phyloP scores from a whole-genome alignment of 2,888 invertebrate species.

The Agapostemon virescens region DNA sequence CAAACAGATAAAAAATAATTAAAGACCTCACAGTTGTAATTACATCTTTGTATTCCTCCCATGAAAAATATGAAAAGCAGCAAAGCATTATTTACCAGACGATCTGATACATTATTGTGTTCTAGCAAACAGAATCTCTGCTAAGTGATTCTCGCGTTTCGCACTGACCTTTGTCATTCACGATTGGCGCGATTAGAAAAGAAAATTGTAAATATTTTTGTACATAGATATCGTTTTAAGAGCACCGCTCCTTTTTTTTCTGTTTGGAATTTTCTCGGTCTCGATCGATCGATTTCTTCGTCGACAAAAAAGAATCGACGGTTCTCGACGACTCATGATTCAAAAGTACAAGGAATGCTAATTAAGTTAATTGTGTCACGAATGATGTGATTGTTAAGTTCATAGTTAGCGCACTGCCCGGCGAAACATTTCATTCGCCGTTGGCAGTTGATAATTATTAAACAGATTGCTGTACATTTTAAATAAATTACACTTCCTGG shows the following conservation, averaged over 20 bases:
- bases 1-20: too few species aligned
- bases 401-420: constrained; percentile 8
- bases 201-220: constrained; percentile 52
- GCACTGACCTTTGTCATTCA: background rate
- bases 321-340: background rate
- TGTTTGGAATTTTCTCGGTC: background rate
- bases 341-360: background rate
- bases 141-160: background rate
- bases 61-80: background rate
- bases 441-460: background rate
- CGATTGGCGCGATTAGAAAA: background rate
- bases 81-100: background rate
- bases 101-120: background rate
- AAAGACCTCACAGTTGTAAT: too few species aligned
- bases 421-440: background rate
- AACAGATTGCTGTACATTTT: background rate
- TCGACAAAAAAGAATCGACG: background rate
- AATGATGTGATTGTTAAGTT: background rate
- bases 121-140: background rate
- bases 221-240: constrained; percentile 40
- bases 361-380: background rate
- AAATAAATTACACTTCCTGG: constrained; percentile 21
- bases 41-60: too few species aligned
- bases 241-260: background rate
- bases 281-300: background rate